phyloP scores from a whole-genome alignment of 2,113 vertebrate species.

The Malurus alboscapulatus region DNA sequence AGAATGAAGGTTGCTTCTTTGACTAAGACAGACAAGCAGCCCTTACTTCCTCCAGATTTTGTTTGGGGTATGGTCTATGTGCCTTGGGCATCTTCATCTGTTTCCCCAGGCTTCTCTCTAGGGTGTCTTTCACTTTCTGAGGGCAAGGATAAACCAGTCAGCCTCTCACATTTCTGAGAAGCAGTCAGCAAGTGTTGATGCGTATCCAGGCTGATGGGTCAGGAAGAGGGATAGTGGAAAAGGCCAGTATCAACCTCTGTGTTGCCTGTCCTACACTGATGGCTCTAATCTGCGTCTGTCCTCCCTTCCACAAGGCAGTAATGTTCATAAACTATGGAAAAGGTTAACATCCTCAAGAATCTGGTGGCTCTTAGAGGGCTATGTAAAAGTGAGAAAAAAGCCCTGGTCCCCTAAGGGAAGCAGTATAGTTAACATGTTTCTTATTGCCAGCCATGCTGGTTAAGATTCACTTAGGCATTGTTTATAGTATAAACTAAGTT shows the following conservation, averaged over 20 bases:
- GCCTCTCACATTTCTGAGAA: neutral
- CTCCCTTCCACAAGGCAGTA: neutral
- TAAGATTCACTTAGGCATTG: neutral
- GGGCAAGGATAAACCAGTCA: neutral
- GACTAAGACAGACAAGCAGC: neutral
- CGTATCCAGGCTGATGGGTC: fast-evolving
- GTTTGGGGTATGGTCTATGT: fast-evolving
- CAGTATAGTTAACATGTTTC: neutral
- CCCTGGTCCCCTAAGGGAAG: neutral
- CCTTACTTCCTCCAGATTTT: neutral
- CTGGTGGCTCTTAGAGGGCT: neutral
- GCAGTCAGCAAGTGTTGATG: neutral
- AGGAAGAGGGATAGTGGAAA: neutral
- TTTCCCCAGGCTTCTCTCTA: neutral
- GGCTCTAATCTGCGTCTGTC: neutral
- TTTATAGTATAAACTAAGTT: neutral
- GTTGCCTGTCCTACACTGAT: neutral
- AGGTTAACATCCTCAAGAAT: neutral
- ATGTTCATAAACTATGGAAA: neutral
- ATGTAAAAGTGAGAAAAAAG: neutral
- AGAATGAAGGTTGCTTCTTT: neutral
- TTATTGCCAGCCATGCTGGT: neutral
- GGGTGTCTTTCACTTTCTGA: neutral
- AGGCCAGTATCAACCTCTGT: neutral
- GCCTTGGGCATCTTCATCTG: neutral